These are phyloP conservation scores for Sebastes minor DNA, from an alignment of 2,797 vertebrate species.

Conservation along the genomic window DNA sequence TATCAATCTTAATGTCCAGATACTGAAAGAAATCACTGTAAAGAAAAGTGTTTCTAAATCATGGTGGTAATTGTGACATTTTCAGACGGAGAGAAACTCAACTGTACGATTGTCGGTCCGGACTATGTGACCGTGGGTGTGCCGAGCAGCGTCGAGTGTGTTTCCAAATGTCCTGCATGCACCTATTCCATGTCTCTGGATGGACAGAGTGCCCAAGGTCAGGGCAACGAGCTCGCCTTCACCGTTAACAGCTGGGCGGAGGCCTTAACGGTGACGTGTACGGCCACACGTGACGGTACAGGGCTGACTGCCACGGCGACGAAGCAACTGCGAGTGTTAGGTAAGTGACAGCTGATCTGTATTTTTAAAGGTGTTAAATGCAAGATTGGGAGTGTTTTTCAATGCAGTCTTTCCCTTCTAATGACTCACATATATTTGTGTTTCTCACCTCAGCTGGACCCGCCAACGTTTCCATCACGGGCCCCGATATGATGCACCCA, in stretches of 20 bases:
- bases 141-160: constrained; percentile 45
- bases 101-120: background rate
- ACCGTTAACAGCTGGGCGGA: constrained; percentile 15
- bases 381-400: accelerated
- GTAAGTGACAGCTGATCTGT: background rate
- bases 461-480: constrained; percentile 51
- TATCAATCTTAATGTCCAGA: background rate
- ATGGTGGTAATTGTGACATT: background rate
- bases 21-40: background rate
- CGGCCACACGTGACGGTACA: accelerated
- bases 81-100: constrained; percentile 16
- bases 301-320: background rate
- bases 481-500: constrained; percentile 38
- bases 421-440: background rate
- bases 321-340: constrained; percentile 55
- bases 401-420: background rate
- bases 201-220: background rate
- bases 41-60: background rate
- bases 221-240: constrained; percentile 33
- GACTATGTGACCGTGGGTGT: constrained; percentile 61
- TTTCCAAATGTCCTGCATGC: constrained; percentile 1
- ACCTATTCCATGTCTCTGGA: constrained; percentile 49
- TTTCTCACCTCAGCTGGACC: constrained; percentile 55
- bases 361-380: background rate
- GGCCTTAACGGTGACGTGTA: constrained; percentile 41